Base-by-base conservation (phyloP, 2,888 invertebrate species). In the Watsonalla binaria region DNA sequence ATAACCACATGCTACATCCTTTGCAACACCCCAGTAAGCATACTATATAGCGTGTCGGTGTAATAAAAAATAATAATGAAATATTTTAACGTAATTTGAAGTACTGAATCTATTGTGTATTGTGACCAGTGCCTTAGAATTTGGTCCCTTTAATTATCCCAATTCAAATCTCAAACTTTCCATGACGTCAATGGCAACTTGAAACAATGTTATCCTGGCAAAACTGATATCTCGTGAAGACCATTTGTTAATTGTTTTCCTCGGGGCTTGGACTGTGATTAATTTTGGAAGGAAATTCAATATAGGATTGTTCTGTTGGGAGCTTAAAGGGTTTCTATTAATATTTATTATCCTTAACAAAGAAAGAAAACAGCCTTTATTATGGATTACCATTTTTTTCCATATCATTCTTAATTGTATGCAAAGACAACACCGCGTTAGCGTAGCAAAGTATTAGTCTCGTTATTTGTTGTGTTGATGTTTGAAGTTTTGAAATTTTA, bases 81-180 rank as follows among this genome's bases (percentile, higher is more conserved):
- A 24, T 24, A 24, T 4, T 24, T 2, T 4, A 4, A 24, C 4
- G 24, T 24, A 24, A 42, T 8, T 9, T 37, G 37, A 37, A 11
- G 42, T 42, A 42, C 42, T 42, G 42, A 8, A 11, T 42, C 5
- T 11, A 11, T 11, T 42, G 42, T 42, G 11, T 42, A 42, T 5
- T 42, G 8, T 42, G 42, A 7, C 42, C 42, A 62, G 11, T 55
- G 49, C 55, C 54, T 63, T 66, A 59, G 60, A 63, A 66, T 67
- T 68, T 60, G 58, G 66, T 63, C 52, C 60, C 62, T 58, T 69
- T 66, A 68, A 68, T 73, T 71, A 73, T 66, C 60, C 59, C 53
- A 51, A 66, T 58, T 64, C 58, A 56, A 65, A 72, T 73, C 63
- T 58, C 55, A 45, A 45, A 54, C 57, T 59, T 52, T 59, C 46